Evolutionary conservation across 2,797 vertebrate species (phyloP), one percentile per base, ranked within the genome.

Genomic region (Pelochelys cantorii): DNA sequence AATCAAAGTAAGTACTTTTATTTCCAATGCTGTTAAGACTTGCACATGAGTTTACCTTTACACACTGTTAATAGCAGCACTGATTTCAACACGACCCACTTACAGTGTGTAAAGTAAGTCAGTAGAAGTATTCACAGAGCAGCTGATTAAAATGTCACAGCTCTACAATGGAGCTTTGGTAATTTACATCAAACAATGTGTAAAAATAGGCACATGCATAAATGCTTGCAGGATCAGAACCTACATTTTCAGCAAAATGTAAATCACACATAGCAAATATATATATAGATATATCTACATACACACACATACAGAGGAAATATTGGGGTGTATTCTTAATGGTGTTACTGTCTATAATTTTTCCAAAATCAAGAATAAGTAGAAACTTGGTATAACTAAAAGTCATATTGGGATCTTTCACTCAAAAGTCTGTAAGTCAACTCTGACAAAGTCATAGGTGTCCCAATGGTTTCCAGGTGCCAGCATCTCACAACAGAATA

Each of bases 51-150:
- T 52, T 83, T 88, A 90, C 86, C 87, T 88, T 56, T 75, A 86
- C 74, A 93, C 52, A 94, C 79, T 27, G 79, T 14, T 89, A 60
- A 52, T 84, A 3, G 42, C 48, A 89, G 60, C 25, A 56, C 57
- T 81, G 37, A 71, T 81, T 88, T 88, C 87, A 71, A 23, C 13
- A 87, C 65, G 80, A 94, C 90, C 90, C 59, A 82, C 37, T 92
- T 74, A 34, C 34, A 90, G 34, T 78, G 94, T 85, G 90, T 78
- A 84, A 95, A 86, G 86, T 42, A 82, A 80, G 93, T 81, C 54
- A 88, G 57, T 1, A 81, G 34, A 93, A 84, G 5, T 87, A 81
- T 77, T 91, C 65, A 91, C 77, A 80, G 56, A 93, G 74, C 31
- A 88, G 83, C 78, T 92, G 56, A 17, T 89, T 1, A 90, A 93